phyloP scores from a whole-genome alignment of 2,113 vertebrate genomes.

The Zingel zingel region DNA sequence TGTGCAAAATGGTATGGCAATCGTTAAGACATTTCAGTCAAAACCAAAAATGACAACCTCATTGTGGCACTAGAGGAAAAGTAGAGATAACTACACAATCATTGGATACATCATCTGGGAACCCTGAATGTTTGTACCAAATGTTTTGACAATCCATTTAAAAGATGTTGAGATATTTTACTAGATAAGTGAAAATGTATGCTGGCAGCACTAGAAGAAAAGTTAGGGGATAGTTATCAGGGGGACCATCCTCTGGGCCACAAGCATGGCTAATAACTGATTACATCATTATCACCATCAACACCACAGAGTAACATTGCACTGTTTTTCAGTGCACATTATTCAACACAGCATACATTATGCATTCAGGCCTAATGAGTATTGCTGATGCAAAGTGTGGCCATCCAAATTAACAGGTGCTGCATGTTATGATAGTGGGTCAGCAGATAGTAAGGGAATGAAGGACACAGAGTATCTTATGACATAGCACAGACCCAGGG shows the following conservation, averaged over 20 bases:
- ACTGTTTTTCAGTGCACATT: conserved; percentile 11
- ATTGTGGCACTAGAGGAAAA: neutral
- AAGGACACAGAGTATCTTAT: conserved; percentile 47
- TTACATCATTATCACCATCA: conserved; percentile 4
- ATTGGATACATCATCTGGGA: neutral
- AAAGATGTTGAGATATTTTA: neutral
- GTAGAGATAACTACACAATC: neutral
- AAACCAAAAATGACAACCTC: neutral
- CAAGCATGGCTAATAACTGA: neutral
- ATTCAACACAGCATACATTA: neutral
- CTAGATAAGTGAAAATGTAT: neutral
- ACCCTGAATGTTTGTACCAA: neutral
- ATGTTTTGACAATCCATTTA: neutral
- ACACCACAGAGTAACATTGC: neutral
- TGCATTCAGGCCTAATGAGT: neutral
- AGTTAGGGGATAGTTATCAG: neutral
- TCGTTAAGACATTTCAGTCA: neutral
- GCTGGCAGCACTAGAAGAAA: neutral
- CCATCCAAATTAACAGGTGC: conserved; percentile 29
- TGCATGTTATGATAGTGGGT: conserved; percentile 1
- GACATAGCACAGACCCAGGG: conserved; percentile 65
- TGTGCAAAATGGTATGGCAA: neutral
- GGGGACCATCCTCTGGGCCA: neutral
- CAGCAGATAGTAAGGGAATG: conserved; percentile 27
- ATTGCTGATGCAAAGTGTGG: conserved; percentile 28